These are phyloP conservation scores for Spodoptera exigua DNA, from an alignment of 2,888 invertebrate genomes.

Conservation along the genomic window DNA sequence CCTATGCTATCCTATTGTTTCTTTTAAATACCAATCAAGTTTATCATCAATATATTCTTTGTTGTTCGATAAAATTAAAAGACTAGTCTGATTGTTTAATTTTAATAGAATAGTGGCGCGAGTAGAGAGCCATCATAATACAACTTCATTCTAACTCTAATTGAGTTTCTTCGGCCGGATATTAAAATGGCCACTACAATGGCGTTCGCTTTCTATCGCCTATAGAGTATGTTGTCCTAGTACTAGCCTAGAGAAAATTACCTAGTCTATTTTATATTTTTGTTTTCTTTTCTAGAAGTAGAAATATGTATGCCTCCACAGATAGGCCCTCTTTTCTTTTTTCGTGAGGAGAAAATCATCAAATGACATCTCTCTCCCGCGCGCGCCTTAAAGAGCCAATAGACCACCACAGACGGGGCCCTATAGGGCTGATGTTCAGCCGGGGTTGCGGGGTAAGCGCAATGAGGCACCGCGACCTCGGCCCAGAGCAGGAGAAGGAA, in stretches of 20 bases:
- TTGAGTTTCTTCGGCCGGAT: slow-evolving; percentile 21
- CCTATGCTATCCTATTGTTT: slow-evolving; percentile 1
- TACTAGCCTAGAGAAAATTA: neutral
- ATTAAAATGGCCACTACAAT: slow-evolving; percentile 32
- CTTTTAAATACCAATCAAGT: neutral
- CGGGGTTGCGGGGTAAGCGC: no score
- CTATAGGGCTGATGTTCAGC: no score
- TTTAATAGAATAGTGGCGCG: slow-evolving; percentile 19
- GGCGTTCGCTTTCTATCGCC: slow-evolving; percentile 35
- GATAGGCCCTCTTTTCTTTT: no score
- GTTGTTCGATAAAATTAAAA: neutral
- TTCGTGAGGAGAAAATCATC: no score
- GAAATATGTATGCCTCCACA: no score
- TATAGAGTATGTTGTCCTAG: slow-evolving; percentile 3
- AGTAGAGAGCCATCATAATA: neutral
- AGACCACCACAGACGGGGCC: no score
- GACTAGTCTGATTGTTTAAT: slow-evolving; percentile 18
- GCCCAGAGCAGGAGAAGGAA: no score
- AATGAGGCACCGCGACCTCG: no score
- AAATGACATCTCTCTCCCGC: no score
- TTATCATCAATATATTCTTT: neutral
- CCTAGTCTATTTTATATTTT: no score
- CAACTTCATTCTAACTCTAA: slow-evolving; percentile 23
- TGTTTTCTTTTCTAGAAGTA: no score
- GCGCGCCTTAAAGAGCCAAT: no score